Evolutionary conservation across 2,888 invertebrate genomes (phyloP).

Genomic region (Adelognathus sp.): DNA sequence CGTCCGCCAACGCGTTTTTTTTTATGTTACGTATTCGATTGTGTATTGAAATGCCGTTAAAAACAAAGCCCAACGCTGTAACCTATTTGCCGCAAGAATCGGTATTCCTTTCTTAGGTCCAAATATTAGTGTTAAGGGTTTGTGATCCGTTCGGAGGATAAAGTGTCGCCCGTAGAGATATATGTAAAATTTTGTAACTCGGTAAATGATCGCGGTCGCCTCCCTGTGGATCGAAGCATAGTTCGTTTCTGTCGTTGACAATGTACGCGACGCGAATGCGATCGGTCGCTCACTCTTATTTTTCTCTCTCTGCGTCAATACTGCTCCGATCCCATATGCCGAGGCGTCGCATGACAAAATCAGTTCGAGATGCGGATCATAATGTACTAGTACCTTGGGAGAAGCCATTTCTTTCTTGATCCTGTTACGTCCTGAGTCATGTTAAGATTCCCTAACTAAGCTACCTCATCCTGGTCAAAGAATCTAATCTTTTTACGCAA

Average conservation of each 20-base stretch:
- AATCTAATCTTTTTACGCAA: no score
- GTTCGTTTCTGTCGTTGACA: slow-evolving; percentile 14
- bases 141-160: slow-evolving; percentile 16
- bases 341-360: slow-evolving; percentile 19
- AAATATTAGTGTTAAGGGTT: slow-evolving; percentile 15
- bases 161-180: slow-evolving; percentile 16
- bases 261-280: slow-evolving; percentile 18
- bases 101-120: slow-evolving; percentile 13
- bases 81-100: slow-evolving; percentile 11
- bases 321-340: slow-evolving; percentile 18
- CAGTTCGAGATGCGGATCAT: background rate
- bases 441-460: no score
- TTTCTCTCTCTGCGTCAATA: slow-evolving; percentile 2
- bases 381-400: slow-evolving; percentile 7
- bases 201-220: slow-evolving; percentile 13
- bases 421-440: no score
- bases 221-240: slow-evolving; percentile 6
- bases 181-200: slow-evolving; percentile 16
- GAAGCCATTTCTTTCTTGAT: slow-evolving; percentile 4
- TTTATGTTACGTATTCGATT: slow-evolving; percentile 5
- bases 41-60: slow-evolving; percentile 9
- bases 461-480: no score
- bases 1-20: slow-evolving; percentile 11
- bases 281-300: slow-evolving; percentile 6
- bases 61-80: slow-evolving; percentile 14